Evolutionary conservation across 2,113 vertebrate genomes (phyloP), one percentile per base, ranked within the genome.

Genomic region (Cromileptes altivelis): DNA sequence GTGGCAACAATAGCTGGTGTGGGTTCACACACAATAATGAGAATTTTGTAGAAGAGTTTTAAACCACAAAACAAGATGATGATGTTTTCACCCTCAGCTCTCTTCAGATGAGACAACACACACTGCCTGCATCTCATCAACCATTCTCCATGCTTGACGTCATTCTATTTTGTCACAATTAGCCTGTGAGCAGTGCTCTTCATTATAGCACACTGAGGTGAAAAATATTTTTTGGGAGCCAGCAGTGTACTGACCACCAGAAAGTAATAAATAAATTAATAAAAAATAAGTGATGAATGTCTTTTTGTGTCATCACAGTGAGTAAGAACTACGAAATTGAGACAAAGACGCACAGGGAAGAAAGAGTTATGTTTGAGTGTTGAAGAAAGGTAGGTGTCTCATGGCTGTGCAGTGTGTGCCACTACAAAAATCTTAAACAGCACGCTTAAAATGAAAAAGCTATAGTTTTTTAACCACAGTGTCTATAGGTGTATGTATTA

Each of bases 131-230:
- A 2, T 56, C n/a, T 56, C 55, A 57, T 27, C 5, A 5, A 57
- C 23, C 56, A 5, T 10, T 11, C 4, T 50, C 21, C 3, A 9
- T 67, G 64, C 10, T 11, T 49, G 15, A 45, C 2, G 4, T 67
- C 40, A 40, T 6, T 30, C 18, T 23, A 19, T 75, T 55, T 65
- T 45, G 60, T 52, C 47, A 23, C 17, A 2, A 27, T 19, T 9
- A 25, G 30, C 49, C 37, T 18, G 53, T 30, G 12, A 27, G 61
- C 17, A 9, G 17, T 27, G 10, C 37, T 27, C 23, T 14, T 68
- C 63, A 19, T 78, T 64, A 30, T 56, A 76, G 74, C 50, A 56
- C 53, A 30, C 19, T n/a, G 63, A 30, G 4, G 40, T 17, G 19
- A 68, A 68, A 58, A 55, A n/a, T 11, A 21, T 25, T 27, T 56